Percentiles rank a stretch among this genome's conserved stretches.
Evolutionary conservation across 2,888 invertebrate species (phyloP).

Genomic region (Hetaerina titia): DNA sequence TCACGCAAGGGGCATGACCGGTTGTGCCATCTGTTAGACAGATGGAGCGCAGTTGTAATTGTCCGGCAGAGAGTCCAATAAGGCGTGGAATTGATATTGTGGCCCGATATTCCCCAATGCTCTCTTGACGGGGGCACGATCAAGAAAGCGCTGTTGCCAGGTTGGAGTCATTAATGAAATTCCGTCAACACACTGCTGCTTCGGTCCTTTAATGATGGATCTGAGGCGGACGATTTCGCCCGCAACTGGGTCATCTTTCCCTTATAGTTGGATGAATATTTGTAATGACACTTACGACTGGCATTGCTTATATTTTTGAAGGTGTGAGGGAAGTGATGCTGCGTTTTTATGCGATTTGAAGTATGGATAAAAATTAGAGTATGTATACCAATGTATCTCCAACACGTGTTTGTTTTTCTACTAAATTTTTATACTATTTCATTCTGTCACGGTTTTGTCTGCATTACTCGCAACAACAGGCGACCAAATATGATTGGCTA

Average conservation of each 20-base stretch:
- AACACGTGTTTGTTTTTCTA: too few relatives aligned
- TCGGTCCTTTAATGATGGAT: neutral
- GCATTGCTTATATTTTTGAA: too few relatives aligned
- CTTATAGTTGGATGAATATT: neutral
- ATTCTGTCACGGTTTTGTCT: too few relatives aligned
- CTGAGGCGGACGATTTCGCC: too few relatives aligned
- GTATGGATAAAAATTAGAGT: too few relatives aligned
- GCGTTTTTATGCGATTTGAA: too few relatives aligned
- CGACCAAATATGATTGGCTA: too few relatives aligned
- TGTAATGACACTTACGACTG: too few relatives aligned
- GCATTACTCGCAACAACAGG: too few relatives aligned
- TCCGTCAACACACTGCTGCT: neutral
- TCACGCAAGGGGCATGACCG: neutral
- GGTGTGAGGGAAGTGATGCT: too few relatives aligned
- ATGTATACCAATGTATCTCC: too few relatives aligned
- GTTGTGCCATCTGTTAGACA: neutral
- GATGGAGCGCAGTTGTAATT: neutral
- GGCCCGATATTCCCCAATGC: neutral
- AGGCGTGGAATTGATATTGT: neutral
- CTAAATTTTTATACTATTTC: too few relatives aligned
- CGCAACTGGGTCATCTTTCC: neutral
- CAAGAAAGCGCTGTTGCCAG: constrained; percentile 30
- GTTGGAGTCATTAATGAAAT: constrained; percentile 1
- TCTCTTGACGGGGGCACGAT: neutral
- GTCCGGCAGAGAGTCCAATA: neutral